These are phyloP conservation scores for Thaumatotibia leucotreta DNA, from an alignment of 1,140 invertebrate genomes.

Conservation along the genomic window DNA sequence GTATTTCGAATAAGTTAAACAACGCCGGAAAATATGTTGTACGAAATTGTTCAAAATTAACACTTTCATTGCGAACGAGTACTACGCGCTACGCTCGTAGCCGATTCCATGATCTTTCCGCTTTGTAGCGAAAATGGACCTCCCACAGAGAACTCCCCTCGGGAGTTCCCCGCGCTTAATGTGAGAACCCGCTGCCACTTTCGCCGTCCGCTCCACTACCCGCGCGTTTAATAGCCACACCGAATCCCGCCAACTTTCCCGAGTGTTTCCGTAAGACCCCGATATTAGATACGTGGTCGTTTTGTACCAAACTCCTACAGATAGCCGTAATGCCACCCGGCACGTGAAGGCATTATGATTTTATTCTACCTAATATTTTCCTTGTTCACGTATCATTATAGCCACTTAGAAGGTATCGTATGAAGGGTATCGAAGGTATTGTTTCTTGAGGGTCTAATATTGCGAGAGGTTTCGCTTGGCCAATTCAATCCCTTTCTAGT, in stretches of 20 bases:
- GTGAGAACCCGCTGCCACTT: neutral
- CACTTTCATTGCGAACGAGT: too few species aligned
- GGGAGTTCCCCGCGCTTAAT: too few species aligned
- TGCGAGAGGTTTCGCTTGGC: neutral
- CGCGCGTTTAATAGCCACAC: neutral
- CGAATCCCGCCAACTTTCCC: constrained; percentile 3
- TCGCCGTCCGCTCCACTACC: neutral
- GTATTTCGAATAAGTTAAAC: too few species aligned
- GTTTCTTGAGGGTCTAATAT: constrained; percentile 8
- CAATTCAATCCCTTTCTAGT: neutral
- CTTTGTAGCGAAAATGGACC: too few species aligned
- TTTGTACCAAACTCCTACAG: constrained; percentile 7
- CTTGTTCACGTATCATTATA: constrained; percentile 11
- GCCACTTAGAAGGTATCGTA: constrained; percentile 1
- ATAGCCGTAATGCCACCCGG: constrained; percentile 6
- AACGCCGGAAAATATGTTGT: too few species aligned
- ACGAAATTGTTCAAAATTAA: too few species aligned
- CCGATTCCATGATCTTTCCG: too few species aligned
- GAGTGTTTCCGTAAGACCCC: constrained; percentile 3
- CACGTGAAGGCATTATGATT: constrained; percentile 10
- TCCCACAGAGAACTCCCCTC: too few species aligned
- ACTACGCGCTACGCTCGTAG: too few species aligned
- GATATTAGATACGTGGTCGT: constrained; percentile 10
- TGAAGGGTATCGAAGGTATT: neutral
- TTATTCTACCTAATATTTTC: constrained; percentile 12